Base-by-base conservation (phyloP, 2,113 vertebrate genomes). In the Emydura subglobosa region DNA sequence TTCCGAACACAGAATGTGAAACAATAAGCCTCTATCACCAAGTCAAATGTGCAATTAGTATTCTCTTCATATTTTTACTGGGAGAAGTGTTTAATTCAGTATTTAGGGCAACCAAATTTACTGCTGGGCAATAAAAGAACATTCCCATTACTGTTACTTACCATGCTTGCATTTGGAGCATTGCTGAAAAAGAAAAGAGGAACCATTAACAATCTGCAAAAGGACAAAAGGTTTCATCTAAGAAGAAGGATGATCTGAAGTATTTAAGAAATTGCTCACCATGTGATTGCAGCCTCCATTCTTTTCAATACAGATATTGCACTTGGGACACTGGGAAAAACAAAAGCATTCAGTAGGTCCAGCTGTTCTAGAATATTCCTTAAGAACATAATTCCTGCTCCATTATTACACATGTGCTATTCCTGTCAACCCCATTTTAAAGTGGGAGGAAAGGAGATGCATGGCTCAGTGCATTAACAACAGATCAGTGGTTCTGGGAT, bases 241-340 rank as follows among this genome's bases (percentile, higher is more conserved):
- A 57, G 74, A 88, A 87, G 84, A 91, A 93, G 85, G 87, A 95
- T 74, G 91, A 90, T 96, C 72, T 85, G 91, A 79, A 2, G 0
- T 65, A 59, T 74, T 89, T 34, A 65, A 83, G 87, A 83, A 87
- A 94, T 91, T 96, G 98, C 99, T 99, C 97, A 99, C 99, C 99
- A 99, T 99, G 98, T 99, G 99, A 98, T 99, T 99, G 98, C 99
- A 99, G 96, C 99, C 99, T 98, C 99, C 99, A 2, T 99, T 99
- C 98, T 99, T 99, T 98, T 99, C 99, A 98, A 99, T 99, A 99
- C 99, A 99, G 98, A 99, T 99, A 99, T 99, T 99, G 99, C 99
- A 99, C 99, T 99, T 99, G 85, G 99, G 99, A 99, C 99, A 99
- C 99, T 99, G 96, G 87, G 96, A 94, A 42, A 98, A 97, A 98